Evolutionary conservation across 1,140 invertebrate genomes (phyloP).

Genomic region (Tetramorium simillimum): DNA sequence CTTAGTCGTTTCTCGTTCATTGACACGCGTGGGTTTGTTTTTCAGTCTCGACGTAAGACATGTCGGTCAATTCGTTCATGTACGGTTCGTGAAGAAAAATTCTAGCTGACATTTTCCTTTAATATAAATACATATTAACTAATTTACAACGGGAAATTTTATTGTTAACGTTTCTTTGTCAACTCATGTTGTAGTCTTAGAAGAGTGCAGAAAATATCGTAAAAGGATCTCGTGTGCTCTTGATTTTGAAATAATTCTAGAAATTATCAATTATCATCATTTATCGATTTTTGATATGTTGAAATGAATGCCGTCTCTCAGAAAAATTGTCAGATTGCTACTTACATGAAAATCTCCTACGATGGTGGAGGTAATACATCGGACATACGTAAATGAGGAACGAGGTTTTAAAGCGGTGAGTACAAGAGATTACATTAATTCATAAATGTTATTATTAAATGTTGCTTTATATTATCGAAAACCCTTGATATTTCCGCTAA

Average conservation of each 20-base stretch:
- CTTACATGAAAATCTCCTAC: slow-evolving; percentile 6
- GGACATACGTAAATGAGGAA: slow-evolving; percentile 32
- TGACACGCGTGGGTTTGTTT: slow-evolving; percentile 29
- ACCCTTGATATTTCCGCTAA: not conserved
- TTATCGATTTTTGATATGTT: not conserved
- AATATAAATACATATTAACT: not conserved
- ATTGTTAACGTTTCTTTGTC: not conserved
- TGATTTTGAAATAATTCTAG: not conserved
- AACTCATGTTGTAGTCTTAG: not conserved
- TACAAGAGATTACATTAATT: slow-evolving; percentile 7
- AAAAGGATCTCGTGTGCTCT: not conserved
- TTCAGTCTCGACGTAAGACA: not conserved
- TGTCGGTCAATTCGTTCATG: not conserved
- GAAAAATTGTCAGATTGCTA: not conserved
- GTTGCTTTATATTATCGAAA: not conserved
- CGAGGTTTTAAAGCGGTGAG: slow-evolving; percentile 67
- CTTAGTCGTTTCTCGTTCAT: slow-evolving; percentile 63
- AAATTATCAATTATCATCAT: not conserved
- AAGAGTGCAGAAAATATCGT: not conserved
- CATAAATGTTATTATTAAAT: not conserved
- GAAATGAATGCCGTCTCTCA: slow-evolving; percentile 19
- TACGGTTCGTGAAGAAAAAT: not conserved
- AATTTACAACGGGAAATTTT: not conserved
- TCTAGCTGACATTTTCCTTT: not conserved
- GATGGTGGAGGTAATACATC: slow-evolving; percentile 67